Percentiles rank a stretch among this genome's conserved stretches.
Evolutionary conservation across 1,140 invertebrate species (phyloP).

Genomic region (Aphaenogaster rudis): DNA sequence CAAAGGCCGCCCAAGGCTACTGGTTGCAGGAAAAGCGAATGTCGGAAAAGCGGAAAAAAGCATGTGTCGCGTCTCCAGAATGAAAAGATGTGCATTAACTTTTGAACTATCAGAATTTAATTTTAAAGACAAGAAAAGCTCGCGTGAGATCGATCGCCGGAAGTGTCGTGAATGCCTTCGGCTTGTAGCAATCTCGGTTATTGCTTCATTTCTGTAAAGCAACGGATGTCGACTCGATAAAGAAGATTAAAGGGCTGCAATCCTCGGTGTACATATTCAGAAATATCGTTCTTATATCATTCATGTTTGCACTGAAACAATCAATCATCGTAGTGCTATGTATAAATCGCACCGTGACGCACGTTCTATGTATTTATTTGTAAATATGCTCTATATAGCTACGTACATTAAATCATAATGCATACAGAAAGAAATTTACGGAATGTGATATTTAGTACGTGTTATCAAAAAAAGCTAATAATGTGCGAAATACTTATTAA

Average conservation of each 20-base stretch:
- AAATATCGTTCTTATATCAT: constrained; percentile 45
- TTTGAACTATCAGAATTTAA: constrained; percentile 51
- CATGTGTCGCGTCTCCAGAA: background rate
- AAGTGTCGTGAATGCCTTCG: background rate
- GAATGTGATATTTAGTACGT: background rate
- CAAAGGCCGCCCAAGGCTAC: constrained; percentile 56
- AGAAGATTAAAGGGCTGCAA: constrained; percentile 29
- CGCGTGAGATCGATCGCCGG: constrained; percentile 7
- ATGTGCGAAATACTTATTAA: background rate
- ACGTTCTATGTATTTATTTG: background rate
- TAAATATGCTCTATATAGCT: background rate
- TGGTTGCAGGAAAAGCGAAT: constrained; percentile 44
- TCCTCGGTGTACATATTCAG: background rate
- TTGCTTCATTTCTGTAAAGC: background rate
- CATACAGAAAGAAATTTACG: background rate
- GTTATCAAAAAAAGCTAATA: background rate
- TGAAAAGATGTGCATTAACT: constrained; percentile 54
- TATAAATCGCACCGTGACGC: constrained; percentile 18
- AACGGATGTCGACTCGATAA: constrained; percentile 28
- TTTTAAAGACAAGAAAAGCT: constrained; percentile 51
- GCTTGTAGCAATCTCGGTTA: background rate
- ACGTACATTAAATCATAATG: background rate
- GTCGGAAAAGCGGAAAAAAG: constrained; percentile 37
- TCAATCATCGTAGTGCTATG: background rate
- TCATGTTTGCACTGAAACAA: background rate